Evolutionary conservation across 2,797 vertebrate species (phyloP).

Genomic region (Pyrocephalus nanus): DNA sequence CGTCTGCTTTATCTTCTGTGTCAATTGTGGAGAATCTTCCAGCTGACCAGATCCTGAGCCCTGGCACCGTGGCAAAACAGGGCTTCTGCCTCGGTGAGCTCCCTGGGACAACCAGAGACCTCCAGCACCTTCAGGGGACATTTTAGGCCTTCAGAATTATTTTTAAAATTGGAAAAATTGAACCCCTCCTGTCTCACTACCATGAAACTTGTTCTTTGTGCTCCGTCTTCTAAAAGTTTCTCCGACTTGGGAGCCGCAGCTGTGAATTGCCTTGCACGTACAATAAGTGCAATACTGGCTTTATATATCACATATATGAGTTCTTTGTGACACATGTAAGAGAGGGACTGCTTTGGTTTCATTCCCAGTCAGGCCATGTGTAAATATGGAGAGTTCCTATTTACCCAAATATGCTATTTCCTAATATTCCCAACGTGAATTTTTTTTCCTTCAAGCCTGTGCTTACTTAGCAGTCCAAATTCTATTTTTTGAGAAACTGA

Average conservation of each 20-base stretch:
- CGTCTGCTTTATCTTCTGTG: background rate
- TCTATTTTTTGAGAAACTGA: background rate
- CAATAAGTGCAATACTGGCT: background rate
- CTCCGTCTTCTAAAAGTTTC: background rate
- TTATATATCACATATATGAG: background rate
- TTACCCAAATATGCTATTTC: background rate
- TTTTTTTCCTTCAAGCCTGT: background rate
- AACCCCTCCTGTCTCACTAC: background rate
- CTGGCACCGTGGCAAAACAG: fast-evolving
- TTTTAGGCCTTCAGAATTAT: background rate
- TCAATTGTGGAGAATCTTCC: background rate
- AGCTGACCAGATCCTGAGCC: background rate
- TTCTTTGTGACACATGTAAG: background rate
- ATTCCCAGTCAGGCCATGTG: background rate
- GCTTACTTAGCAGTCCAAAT: background rate
- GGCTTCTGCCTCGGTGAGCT: background rate
- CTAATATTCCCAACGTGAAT: background rate
- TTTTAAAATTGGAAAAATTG: background rate
- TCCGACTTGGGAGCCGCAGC: background rate
- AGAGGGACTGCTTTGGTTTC: background rate
- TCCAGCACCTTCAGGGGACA: background rate
- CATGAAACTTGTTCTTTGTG: background rate
- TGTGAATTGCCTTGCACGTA: background rate
- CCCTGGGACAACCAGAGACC: background rate
- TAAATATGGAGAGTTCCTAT: conserved; percentile 3